A percentile compares a stretch with the other conserved stretches of the same genome.
Evolutionary conservation across 2,888 invertebrate genomes (phyloP).

Genomic region (Nysson spinosus): DNA sequence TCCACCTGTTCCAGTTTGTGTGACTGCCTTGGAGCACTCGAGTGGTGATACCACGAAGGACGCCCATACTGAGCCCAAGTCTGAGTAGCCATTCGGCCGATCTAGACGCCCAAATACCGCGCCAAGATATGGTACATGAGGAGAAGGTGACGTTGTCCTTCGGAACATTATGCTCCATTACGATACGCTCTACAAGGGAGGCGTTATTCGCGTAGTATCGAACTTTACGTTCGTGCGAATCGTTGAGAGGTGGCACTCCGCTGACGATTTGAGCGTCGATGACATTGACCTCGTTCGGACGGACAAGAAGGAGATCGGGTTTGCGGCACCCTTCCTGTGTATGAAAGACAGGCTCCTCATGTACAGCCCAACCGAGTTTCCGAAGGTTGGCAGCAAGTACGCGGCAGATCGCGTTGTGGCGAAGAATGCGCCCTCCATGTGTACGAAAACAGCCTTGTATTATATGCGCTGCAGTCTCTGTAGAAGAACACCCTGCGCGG

Average conservation of each 20-base stretch:
- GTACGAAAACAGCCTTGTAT: slow-evolving; percentile 68
- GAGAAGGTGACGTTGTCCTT: neutral
- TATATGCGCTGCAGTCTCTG: slow-evolving; percentile 68
- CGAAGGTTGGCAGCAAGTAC: slow-evolving; percentile 51
- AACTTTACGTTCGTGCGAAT: neutral
- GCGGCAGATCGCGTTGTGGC: slow-evolving; percentile 65
- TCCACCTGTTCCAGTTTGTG: too few species aligned
- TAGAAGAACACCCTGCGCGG: slow-evolving; percentile 64
- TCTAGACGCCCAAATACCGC: neutral
- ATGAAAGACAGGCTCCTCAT: neutral
- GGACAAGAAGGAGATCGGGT: neutral
- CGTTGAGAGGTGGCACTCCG: neutral
- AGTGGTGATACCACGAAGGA: neutral
- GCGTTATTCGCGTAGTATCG: neutral
- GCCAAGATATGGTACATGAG: neutral
- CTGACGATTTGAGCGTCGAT: slow-evolving; percentile 9
- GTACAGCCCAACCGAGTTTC: neutral
- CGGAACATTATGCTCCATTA: too few species aligned
- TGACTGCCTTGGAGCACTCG: neutral
- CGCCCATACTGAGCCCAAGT: neutral
- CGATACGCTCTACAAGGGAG: neutral
- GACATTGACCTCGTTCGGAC: neutral
- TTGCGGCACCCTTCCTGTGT: neutral
- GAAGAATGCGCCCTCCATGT: slow-evolving; percentile 66
- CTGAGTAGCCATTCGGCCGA: neutral